Conservation (phyloP, 2,888 invertebrate genomes). For the Nymphalis urticae region DNA sequence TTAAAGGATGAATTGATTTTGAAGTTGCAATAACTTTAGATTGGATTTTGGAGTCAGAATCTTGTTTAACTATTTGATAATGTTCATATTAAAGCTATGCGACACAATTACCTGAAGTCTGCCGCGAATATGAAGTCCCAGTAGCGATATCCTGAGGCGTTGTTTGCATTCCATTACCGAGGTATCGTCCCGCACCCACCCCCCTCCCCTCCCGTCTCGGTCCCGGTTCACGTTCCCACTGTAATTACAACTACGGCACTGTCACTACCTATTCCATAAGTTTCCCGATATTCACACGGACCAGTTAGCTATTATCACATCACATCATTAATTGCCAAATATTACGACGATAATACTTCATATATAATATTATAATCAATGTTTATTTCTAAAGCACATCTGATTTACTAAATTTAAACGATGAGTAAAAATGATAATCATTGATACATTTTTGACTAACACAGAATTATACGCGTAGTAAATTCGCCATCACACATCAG, state of each 20-base stretch:
- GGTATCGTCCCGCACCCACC: slow-evolving; percentile 15
- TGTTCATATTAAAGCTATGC: not conserved
- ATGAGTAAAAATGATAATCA: no score
- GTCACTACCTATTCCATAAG: not conserved
- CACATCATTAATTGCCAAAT: not conserved
- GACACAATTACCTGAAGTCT: slow-evolving; percentile 5
- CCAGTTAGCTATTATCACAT: not conserved
- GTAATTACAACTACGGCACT: slow-evolving; percentile 5
- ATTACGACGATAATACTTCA: no score
- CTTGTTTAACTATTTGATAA: no score
- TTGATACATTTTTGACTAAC: no score
- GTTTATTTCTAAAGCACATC: no score
- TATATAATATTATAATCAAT: no score
- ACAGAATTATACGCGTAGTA: no score
- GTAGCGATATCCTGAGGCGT: slow-evolving; percentile 25
- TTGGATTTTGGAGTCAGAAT: not conserved
- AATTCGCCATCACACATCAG: no score
- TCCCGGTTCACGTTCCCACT: slow-evolving; percentile 5
- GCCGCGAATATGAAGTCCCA: slow-evolving; percentile 7
- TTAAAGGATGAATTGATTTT: no score
- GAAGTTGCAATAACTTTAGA: no score
- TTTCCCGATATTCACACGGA: not conserved
- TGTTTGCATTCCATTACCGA: slow-evolving; percentile 36
- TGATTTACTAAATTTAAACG: no score
- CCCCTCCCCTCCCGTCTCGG: not conserved